A percentile compares a stretch with the other conserved stretches of the same genome.
phyloP scores from a whole-genome alignment of 1,140 invertebrate species.

The Phocides pigmalion region DNA sequence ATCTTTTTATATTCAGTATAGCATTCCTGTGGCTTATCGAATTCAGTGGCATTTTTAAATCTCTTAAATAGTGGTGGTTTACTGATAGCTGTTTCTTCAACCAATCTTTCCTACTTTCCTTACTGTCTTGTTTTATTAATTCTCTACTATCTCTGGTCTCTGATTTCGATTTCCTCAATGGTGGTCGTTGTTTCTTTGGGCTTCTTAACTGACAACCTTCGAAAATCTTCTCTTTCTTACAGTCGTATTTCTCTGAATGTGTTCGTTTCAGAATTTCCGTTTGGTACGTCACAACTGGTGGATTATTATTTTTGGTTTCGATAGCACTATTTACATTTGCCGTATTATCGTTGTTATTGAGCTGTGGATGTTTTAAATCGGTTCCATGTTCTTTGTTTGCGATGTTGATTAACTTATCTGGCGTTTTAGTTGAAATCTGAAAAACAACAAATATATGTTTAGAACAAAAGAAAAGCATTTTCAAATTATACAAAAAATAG shows the following conservation, averaged over 20 bases:
- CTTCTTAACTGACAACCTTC: slow-evolving; percentile 54
- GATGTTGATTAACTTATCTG: slow-evolving; percentile 85
- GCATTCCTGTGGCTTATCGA: slow-evolving; percentile 93
- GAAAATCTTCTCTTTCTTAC: slow-evolving; percentile 42
- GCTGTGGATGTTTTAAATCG: slow-evolving; percentile 87
- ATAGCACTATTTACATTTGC: slow-evolving; percentile 30
- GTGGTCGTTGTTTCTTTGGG: slow-evolving; percentile 38
- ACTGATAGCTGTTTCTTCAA: slow-evolving; percentile 85
- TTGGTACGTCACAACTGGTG: slow-evolving; percentile 46
- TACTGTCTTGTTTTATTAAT: slow-evolving; percentile 69
- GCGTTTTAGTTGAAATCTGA: slow-evolving; percentile 86
- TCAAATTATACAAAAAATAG: too few relatives aligned
- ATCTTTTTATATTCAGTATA: slow-evolving; percentile 91
- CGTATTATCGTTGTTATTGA: slow-evolving; percentile 67
- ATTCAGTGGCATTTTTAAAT: slow-evolving; percentile 90
- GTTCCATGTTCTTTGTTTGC: slow-evolving; percentile 86
- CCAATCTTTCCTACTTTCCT: slow-evolving; percentile 80
- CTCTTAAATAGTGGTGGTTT: slow-evolving; percentile 89
- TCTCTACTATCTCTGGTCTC: slow-evolving; percentile 60
- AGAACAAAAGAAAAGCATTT: too few relatives aligned
- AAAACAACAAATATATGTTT: slow-evolving; percentile 43
- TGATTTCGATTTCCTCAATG: slow-evolving; percentile 52
- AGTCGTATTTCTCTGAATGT: slow-evolving; percentile 56
- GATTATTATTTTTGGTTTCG: slow-evolving; percentile 44
- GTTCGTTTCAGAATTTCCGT: slow-evolving; percentile 52